phyloP scores from a whole-genome alignment of 2,888 invertebrate species.

The Andrena chrysosceles region DNA sequence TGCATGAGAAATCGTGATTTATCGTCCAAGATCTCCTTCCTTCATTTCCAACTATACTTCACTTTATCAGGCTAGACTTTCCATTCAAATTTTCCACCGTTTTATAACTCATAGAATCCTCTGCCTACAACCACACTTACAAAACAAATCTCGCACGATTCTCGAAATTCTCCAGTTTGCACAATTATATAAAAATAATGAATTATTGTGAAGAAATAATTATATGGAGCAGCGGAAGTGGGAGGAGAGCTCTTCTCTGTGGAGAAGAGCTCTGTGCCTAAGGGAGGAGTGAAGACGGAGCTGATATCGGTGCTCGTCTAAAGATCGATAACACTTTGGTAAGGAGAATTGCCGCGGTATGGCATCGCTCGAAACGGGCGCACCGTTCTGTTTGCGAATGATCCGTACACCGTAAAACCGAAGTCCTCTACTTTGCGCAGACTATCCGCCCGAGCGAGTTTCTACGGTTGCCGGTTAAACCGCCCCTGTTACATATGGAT shows the following conservation, averaged over 20 bases:
- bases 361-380: constrained; percentile 12
- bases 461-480: constrained; percentile 30
- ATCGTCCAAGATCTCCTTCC: constrained; percentile 12
- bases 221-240: no score
- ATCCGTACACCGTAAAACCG: constrained; percentile 36
- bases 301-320: no score
- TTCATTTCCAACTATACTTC: constrained; percentile 3
- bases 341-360: background rate
- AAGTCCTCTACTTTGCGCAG: constrained; percentile 38
- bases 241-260: no score
- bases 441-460: constrained; percentile 30
- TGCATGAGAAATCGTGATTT: constrained; percentile 28
- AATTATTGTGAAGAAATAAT: no score
- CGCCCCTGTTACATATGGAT: constrained; percentile 36
- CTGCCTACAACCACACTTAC: no score
- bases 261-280: no score
- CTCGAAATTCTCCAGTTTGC: no score
- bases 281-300: no score
- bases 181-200: no score
- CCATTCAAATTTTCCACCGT: background rate
- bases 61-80: background rate
- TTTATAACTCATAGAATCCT: background rate
- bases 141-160: no score
- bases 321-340: constrained; percentile 20
- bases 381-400: constrained; percentile 29